phyloP scores from a whole-genome alignment of 2,797 vertebrate genomes.

The Odontamblyopus rebecca region DNA sequence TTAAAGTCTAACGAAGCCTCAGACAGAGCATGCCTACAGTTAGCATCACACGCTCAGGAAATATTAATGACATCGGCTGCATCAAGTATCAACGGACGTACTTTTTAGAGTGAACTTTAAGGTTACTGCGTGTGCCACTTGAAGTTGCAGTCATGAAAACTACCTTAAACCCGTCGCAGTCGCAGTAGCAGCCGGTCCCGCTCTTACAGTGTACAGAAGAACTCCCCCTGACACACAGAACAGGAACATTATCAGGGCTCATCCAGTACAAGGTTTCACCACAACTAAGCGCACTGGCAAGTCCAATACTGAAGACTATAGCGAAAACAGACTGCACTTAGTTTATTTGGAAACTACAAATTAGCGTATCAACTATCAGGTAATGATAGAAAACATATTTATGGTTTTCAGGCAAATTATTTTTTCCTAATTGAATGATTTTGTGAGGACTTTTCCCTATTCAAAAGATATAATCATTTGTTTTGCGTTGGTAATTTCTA shows the following conservation, averaged over 20 bases:
- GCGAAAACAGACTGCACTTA: neutral
- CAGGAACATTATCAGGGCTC: slow-evolving; percentile 72
- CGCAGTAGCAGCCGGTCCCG: slow-evolving; percentile 44
- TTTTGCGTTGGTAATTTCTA: too few species aligned
- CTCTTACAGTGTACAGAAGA: slow-evolving; percentile 51
- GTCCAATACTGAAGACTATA: neutral
- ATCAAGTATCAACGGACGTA: neutral
- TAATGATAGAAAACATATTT: neutral
- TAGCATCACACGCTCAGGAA: too few species aligned
- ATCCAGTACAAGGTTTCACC: slow-evolving; percentile 64
- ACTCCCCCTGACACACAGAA: slow-evolving; percentile 66
- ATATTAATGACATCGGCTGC: too few species aligned
- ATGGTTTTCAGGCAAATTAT: too few species aligned
- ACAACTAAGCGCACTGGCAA: slow-evolving; percentile 44
- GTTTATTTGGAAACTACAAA: too few species aligned
- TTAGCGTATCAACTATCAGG: too few species aligned
- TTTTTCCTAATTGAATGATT: too few species aligned
- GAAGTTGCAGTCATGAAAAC: slow-evolving; percentile 52
- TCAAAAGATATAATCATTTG: too few species aligned
- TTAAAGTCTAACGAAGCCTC: too few species aligned
- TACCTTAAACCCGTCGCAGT: slow-evolving; percentile 65
- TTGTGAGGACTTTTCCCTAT: too few species aligned
- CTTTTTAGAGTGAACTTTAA: slow-evolving; percentile 10
- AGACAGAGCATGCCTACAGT: too few species aligned
- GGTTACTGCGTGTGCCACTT: slow-evolving; percentile 32